phyloP scores from a whole-genome alignment of 2,888 invertebrate species.

The Eurytoma californica region DNA sequence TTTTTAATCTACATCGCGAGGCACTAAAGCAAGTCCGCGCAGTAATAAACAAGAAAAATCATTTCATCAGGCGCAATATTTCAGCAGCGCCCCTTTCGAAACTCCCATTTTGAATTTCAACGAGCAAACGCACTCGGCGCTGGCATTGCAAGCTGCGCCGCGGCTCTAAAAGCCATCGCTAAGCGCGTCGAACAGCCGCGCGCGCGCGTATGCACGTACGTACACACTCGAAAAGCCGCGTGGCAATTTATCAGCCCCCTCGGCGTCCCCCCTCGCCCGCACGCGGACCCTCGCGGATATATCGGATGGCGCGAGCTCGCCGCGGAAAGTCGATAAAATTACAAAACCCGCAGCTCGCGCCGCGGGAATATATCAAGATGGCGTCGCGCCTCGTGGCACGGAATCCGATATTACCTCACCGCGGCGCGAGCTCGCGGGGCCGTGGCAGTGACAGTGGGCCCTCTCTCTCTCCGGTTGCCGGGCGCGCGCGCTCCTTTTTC shows the following conservation, averaged over 20 bases:
- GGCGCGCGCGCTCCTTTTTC: conserved; percentile 29
- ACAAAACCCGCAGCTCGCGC: conserved; percentile 21
- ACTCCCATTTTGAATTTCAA: too few species aligned
- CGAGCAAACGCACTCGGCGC: neutral
- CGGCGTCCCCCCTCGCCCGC: neutral
- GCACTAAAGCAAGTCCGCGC: too few species aligned
- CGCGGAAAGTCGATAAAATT: conserved; percentile 44
- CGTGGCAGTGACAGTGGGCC: conserved; percentile 73
- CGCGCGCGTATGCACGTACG: neutral
- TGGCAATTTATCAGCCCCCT: neutral
- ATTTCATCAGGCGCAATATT: too few species aligned
- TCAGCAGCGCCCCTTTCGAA: too few species aligned
- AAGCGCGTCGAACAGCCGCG: neutral
- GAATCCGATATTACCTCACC: conserved; percentile 72
- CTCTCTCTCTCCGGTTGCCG: conserved; percentile 43
- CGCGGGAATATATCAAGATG: conserved; percentile 43
- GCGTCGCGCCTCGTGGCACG: conserved; percentile 62
- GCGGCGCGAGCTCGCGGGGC: conserved; percentile 53
- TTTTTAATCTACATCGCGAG: too few species aligned
- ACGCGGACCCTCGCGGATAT: neutral
- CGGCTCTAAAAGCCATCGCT: neutral
- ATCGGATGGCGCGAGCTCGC: conserved; percentile 28
- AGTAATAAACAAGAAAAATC: too few species aligned
- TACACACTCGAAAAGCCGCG: neutral
- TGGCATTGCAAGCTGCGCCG: too few species aligned